A percentile compares a stretch with the other conserved stretches of the same genome.
Evolutionary conservation across 2,797 vertebrate species (phyloP).

Genomic region (Eidolon dupreanum): DNA sequence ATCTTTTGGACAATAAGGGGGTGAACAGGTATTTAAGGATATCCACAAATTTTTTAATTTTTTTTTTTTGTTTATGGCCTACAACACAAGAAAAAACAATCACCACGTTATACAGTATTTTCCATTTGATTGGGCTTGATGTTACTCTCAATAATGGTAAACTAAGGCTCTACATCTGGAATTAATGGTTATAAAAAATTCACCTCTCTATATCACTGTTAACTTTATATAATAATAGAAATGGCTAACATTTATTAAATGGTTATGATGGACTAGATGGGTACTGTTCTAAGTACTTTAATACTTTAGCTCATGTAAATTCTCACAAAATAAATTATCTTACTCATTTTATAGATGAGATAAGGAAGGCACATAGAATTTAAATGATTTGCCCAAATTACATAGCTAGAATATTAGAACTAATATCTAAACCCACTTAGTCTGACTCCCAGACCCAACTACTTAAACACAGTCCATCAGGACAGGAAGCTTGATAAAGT

Average conservation of each 20-base stretch:
- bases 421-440: background rate
- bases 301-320: background rate
- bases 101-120: background rate
- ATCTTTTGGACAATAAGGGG: background rate
- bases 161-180: background rate
- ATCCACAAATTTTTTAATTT: background rate
- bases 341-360: background rate
- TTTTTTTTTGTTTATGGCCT: background rate
- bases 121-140: background rate
- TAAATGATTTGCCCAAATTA: background rate
- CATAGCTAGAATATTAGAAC: background rate
- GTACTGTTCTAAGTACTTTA: background rate
- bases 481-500: background rate
- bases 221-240: background rate
- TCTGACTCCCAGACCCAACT: background rate
- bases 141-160: background rate
- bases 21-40: background rate
- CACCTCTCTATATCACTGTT: background rate
- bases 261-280: background rate
- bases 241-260: background rate
- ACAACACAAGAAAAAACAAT: background rate
- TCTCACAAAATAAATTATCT: background rate
- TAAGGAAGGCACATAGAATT: background rate
- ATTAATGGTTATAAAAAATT: slow-evolving; percentile 34
- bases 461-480: background rate